These are phyloP conservation scores for Artibeus lituratus DNA, from an alignment of 2,797 vertebrate genomes.

Conservation along the genomic window DNA sequence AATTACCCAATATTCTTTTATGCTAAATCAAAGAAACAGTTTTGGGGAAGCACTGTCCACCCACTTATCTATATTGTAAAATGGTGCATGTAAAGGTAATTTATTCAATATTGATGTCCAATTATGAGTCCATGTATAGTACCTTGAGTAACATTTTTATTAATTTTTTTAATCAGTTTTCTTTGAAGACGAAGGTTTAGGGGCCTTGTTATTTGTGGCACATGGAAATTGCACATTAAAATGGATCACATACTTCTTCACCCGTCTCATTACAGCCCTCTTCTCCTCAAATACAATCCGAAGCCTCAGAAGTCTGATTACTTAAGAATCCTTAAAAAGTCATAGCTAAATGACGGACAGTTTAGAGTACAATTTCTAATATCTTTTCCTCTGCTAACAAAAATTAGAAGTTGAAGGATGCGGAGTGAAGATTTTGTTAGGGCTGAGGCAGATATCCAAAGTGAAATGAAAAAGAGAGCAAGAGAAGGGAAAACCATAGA, in stretches of 20 bases:
- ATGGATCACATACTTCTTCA: not conserved
- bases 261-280: conserved; percentile 6
- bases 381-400: conserved; percentile 34
- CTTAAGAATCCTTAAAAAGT: conserved; percentile 61
- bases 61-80: not conserved
- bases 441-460: not conserved
- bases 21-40: conserved; percentile 34
- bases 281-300: conserved; percentile 38
- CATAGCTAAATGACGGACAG: conserved; percentile 47
- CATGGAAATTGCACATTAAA: conserved; percentile 14
- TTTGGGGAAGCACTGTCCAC: not conserved
- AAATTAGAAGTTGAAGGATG: conserved; percentile 32
- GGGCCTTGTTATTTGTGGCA: not conserved
- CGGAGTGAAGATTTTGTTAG: not conserved
- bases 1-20: not conserved
- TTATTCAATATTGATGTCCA: not conserved
- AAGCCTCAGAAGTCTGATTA: conserved; percentile 58
- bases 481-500: not conserved
- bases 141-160: not conserved
- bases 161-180: not conserved
- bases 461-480: not conserved
- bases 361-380: conserved; percentile 51
- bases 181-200: not conserved
- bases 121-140: not conserved
- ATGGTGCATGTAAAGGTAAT: not conserved